phyloP scores from a whole-genome alignment of 2,797 vertebrate species.

The Phrynocephalus vlangalii region DNA sequence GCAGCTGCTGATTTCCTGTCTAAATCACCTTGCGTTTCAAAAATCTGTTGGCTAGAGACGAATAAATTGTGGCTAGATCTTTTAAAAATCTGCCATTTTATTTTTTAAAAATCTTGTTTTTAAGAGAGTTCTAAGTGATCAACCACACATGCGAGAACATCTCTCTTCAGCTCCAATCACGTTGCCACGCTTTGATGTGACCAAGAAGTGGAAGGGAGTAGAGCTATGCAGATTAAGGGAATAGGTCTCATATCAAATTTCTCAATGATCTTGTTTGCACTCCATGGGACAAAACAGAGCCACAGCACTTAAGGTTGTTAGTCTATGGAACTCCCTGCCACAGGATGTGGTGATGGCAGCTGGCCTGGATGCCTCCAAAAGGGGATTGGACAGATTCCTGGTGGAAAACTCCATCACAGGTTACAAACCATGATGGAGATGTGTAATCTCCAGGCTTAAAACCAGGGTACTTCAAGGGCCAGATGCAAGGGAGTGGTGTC shows the following conservation, averaged over 20 bases:
- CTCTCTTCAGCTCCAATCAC: background rate
- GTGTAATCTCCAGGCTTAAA: too few relatives aligned
- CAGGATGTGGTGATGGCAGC: too few relatives aligned
- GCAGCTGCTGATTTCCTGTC: background rate
- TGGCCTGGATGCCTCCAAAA: too few relatives aligned
- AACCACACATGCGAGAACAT: background rate
- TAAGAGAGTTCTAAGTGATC: background rate
- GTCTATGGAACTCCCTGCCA: too few relatives aligned
- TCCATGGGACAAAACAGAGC: background rate
- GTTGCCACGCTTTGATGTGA: background rate
- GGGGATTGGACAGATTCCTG: too few relatives aligned
- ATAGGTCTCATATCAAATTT: background rate
- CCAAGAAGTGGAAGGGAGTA: background rate
- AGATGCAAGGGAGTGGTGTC: too few relatives aligned
- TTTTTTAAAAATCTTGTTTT: background rate
- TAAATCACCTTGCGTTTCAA: slow-evolving; percentile 42
- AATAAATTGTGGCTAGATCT: slow-evolving; percentile 23
- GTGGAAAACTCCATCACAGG: too few relatives aligned
- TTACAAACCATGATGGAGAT: too few relatives aligned
- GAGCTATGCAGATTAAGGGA: too few relatives aligned
- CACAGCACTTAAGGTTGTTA: too few relatives aligned
- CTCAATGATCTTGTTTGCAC: background rate
- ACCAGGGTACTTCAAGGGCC: too few relatives aligned
- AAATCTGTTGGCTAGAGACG: background rate
- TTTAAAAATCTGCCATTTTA: background rate